These are phyloP conservation scores for Oplegnathus fasciatus DNA, from an alignment of 2,113 vertebrate genomes.

Conservation along the genomic window DNA sequence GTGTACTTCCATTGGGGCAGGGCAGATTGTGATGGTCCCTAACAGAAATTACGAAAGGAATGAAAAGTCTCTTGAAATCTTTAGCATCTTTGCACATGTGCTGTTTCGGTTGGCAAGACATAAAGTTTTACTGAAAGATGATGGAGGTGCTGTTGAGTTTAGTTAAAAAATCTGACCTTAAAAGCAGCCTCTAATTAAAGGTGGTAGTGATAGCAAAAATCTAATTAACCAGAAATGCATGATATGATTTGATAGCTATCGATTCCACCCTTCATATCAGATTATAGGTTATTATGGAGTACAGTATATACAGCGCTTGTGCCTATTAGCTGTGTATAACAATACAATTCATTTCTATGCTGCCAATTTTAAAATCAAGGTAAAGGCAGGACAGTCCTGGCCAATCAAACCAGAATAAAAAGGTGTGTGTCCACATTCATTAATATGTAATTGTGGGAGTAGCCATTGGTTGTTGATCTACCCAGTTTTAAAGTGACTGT, in stretches of 20 bases:
- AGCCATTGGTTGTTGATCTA: not conserved
- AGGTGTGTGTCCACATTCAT: not conserved
- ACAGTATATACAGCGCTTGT: not conserved
- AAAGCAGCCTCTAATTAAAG: constrained; percentile 29
- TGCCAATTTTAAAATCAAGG: not conserved
- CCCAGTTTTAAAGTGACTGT: not conserved
- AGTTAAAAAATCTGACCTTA: constrained; percentile 21
- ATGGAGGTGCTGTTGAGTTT: not conserved
- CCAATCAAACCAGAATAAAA: not conserved
- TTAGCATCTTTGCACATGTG: not conserved
- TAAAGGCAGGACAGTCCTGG: not conserved
- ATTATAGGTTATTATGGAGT: not conserved
- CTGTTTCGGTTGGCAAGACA: not conserved
- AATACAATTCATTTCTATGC: not conserved
- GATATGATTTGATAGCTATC: constrained; percentile 29
- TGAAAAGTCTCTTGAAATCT: too few species aligned
- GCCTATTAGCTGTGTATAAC: not conserved
- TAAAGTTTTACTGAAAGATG: not conserved
- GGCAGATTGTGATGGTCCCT: not conserved
- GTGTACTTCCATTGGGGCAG: not conserved
- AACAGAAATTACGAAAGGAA: not conserved
- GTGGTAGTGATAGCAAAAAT: constrained; percentile 2
- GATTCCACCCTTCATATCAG: not conserved
- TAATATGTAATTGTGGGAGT: too few species aligned
- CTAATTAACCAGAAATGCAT: constrained; percentile 16